Evolutionary conservation across 2,113 vertebrate species (phyloP).

Genomic region (Rhinoderma darwinii): DNA sequence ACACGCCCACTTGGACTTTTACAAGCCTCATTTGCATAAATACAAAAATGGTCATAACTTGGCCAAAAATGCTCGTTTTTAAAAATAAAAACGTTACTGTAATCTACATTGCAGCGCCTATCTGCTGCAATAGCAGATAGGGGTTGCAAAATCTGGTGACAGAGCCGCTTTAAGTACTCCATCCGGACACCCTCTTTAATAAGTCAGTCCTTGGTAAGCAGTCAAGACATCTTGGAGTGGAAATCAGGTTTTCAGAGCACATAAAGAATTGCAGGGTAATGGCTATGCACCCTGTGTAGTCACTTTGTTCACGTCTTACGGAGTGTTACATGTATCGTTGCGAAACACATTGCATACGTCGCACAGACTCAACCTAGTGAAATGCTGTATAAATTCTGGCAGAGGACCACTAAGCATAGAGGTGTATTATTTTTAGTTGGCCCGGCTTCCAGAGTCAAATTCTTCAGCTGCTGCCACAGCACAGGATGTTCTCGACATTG

Average conservation of each 20-base stretch:
- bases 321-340: background rate
- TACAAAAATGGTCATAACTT: too few species aligned
- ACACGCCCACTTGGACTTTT: too few species aligned
- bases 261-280: background rate
- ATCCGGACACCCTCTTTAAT: background rate
- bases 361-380: background rate
- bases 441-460: slow-evolving; percentile 11
- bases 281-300: background rate
- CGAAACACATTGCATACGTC: slow-evolving; percentile 13
- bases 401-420: slow-evolving; percentile 26
- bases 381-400: slow-evolving; percentile 14
- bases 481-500: slow-evolving; percentile 6
- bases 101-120: too few species aligned
- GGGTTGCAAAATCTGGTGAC: too few species aligned
- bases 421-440: slow-evolving; percentile 53
- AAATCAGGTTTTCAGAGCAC: background rate
- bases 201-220: background rate
- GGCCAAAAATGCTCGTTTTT: too few species aligned
- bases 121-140: too few species aligned
- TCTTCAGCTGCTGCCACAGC: slow-evolving; percentile 28
- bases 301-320: background rate
- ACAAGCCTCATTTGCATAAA: too few species aligned
- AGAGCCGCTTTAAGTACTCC: too few species aligned
- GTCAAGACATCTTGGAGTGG: background rate
- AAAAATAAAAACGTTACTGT: too few species aligned